phyloP scores from a whole-genome alignment of 2,797 vertebrate species.

The Podargus strigoides region DNA sequence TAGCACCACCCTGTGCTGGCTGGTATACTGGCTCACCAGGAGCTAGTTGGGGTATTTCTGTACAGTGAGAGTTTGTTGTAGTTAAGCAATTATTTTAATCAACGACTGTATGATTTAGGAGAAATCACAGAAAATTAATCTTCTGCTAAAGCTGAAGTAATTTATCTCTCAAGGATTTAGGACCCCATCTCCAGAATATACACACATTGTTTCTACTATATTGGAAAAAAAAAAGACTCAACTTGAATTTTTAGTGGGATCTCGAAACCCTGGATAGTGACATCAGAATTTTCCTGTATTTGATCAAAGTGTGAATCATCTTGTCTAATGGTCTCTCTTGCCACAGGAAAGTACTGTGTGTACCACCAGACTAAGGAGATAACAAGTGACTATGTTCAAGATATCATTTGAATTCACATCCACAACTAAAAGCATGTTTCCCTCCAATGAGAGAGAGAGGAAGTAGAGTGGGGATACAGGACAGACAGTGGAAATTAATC shows the following conservation, averaged over 20 bases:
- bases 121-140: neutral
- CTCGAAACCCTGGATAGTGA: neutral
- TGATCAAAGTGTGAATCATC: neutral
- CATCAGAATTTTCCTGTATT: neutral
- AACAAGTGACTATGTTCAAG: neutral
- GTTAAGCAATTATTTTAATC: neutral
- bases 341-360: neutral
- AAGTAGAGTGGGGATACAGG: neutral
- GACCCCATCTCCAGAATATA: neutral
- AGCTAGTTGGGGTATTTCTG: neutral
- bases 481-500: neutral
- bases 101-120: neutral
- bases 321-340: neutral
- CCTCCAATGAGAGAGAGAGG: neutral
- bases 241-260: neutral
- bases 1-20: neutral
- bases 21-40: neutral
- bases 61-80: neutral
- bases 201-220: fast-evolving
- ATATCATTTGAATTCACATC: neutral
- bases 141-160: neutral
- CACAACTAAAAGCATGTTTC: neutral
- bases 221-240: neutral
- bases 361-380: neutral
- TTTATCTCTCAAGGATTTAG: neutral